Evolutionary conservation across 2,888 invertebrate species (phyloP), one percentile per base, ranked within the genome.

Genomic region (Tethea ocularis): DNA sequence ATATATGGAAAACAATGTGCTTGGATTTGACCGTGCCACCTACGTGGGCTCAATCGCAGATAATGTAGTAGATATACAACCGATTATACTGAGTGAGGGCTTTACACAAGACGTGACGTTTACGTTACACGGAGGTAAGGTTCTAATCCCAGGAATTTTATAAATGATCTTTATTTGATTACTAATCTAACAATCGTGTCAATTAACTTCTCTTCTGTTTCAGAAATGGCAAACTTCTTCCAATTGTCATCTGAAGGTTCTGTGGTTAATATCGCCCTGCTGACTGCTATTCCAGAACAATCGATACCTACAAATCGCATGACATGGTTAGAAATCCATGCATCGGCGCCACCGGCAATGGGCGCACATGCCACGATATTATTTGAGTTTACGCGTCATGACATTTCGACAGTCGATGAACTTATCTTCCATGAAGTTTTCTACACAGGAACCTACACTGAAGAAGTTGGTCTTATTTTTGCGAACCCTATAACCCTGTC

Each of bases 51-150:
- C 67, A 13, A 58, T 72, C 13, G 52, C 62, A 52, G 62, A 62
- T 33, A 57, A 59, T 33, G 26, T 24, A 8, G 29, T 59, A 15
- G 57, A 57, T 6, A 56, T 80, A 38, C 61, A 64, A 41, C 57
- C 72, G 2, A 78, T 81, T 20, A 67, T 63, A 6, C 67, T 81
- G 20, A 64, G 56, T 4, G 67, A 72, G 55, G 80, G 78, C 29
- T 77, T 71, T 58, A 65, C 64, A 1, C 13, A 62, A 6, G 61
- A 68, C 23, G 78, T 81, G 8, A 24, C 52, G 6, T 76, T 78
- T 26, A 57, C 46, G 8, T 36, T 69, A 41, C 51, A 56, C 11
- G 67, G 67, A 60, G 67, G 68, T 71, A 54, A 55, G 5, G 1
- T 17, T 17, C 17, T n/a, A 4, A 17, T 6, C 24, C 15, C 53